phyloP scores from a whole-genome alignment of 2,113 vertebrate species.

The Brienomyrus longianalis region DNA sequence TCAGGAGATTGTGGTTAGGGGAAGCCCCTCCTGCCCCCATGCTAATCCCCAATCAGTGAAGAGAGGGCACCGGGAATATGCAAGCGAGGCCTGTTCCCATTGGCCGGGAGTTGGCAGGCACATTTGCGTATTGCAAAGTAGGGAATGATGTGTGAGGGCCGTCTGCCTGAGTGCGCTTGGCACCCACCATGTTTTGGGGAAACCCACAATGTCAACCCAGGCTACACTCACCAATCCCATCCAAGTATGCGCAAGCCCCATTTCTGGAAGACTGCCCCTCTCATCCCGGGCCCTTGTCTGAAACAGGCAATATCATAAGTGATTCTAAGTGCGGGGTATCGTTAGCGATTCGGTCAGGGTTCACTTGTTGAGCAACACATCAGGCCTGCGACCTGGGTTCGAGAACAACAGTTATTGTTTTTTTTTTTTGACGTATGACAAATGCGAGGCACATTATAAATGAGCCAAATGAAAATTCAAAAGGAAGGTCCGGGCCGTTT shows the following conservation, averaged over 20 bases:
- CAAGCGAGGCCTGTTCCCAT: background rate
- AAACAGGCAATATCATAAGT: background rate
- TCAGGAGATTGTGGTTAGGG: background rate
- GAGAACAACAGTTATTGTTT: background rate
- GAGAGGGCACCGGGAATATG: background rate
- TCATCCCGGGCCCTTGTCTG: background rate
- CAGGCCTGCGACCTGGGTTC: background rate
- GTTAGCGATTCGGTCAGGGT: background rate
- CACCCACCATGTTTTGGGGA: background rate
- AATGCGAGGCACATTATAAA: slow-evolving; percentile 1
- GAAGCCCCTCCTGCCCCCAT: background rate
- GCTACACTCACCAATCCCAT: background rate
- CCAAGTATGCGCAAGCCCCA: background rate
- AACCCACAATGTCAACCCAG: background rate
- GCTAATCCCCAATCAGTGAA: background rate
- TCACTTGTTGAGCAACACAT: background rate
- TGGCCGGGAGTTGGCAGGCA: background rate
- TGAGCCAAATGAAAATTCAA: background rate
- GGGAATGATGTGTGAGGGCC: background rate
- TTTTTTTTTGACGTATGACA: background rate
- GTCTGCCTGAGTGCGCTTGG: background rate
- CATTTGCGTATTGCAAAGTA: background rate
- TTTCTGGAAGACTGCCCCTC: background rate
- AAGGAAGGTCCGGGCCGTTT: background rate
- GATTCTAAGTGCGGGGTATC: background rate